A percentile compares a stretch with the other conserved stretches of the same genome.
phyloP scores from a whole-genome alignment of 2,797 vertebrate genomes.

The Malurus leucopterus region DNA sequence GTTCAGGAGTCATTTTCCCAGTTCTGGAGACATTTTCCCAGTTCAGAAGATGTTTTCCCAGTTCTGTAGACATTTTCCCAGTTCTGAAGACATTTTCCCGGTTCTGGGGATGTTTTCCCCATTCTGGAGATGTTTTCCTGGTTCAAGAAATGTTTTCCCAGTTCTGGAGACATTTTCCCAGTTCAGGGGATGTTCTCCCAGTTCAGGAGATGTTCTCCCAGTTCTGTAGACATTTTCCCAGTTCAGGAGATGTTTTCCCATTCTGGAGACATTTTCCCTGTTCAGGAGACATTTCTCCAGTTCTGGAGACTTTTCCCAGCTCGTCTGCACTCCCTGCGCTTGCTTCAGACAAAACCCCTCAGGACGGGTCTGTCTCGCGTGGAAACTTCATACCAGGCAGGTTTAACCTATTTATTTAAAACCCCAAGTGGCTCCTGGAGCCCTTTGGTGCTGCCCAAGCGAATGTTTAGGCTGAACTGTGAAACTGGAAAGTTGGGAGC shows the following conservation, averaged over 20 bases:
- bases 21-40: not conserved
- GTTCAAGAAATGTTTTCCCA: not conserved
- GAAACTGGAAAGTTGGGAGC: not conserved
- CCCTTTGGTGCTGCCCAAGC: not conserved
- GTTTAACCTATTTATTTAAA: not conserved
- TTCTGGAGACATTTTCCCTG: no score
- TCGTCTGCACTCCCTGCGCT: accelerated
- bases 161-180: not conserved
- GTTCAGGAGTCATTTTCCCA: not conserved
- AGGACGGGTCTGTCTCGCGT: not conserved
- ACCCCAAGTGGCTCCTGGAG: not conserved
- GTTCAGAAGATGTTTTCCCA: not conserved
- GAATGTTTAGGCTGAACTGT: not conserved
- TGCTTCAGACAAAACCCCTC: not conserved
- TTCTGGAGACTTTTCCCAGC: not conserved
- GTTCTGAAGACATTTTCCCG: not conserved
- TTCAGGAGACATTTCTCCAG: no score
- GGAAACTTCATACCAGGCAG: not conserved
- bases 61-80: not conserved
- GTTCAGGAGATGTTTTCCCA: no score
- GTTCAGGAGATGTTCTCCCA: no score
- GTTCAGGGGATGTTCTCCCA: not conserved
- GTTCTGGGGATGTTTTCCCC: not conserved
- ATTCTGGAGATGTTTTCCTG: not conserved
- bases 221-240: no score